A percentile compares a stretch with the other conserved stretches of the same genome.
Evolutionary conservation across 2,888 invertebrate species (phyloP).

Genomic region (Panopea generosa): DNA sequence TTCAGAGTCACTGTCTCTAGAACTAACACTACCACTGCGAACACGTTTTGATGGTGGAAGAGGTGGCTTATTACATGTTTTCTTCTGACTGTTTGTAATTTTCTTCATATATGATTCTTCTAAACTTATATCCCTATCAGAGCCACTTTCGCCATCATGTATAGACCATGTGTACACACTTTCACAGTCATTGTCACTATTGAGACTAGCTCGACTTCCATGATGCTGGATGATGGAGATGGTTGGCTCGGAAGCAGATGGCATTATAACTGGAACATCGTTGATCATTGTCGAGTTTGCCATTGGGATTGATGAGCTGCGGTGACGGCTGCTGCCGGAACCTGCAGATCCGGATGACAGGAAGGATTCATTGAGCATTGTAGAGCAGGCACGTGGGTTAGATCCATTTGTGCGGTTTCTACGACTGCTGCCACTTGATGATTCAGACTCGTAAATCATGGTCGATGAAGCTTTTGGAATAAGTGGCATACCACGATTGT

Average conservation of each 20-base stretch:
- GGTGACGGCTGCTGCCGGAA: conserved; percentile 52
- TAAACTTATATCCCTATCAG: conserved; percentile 66
- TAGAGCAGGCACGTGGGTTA: conserved; percentile 60
- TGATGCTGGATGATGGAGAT: conserved; percentile 31
- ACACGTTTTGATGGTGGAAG: conserved; percentile 62
- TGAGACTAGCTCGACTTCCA: conserved; percentile 35
- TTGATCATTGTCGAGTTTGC: conserved; percentile 62
- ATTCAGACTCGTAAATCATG: conserved; percentile 72
- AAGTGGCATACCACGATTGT: conserved; percentile 64
- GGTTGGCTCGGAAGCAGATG: conserved; percentile 38
- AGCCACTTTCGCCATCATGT: conserved; percentile 67
- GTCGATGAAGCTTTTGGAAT: conserved; percentile 77
- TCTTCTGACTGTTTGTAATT: conserved; percentile 50
- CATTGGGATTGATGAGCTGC: conserved; percentile 49
- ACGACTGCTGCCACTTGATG: conserved; percentile 64
- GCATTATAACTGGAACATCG: conserved; percentile 31
- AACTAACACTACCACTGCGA: conserved; percentile 60
- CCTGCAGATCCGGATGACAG: conserved; percentile 59
- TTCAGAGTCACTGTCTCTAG: conserved; percentile 59
- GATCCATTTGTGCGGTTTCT: conserved; percentile 52
- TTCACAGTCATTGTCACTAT: conserved; percentile 67
- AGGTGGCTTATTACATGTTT: conserved; percentile 55
- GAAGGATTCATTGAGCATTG: conserved; percentile 61
- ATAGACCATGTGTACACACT: conserved; percentile 78
- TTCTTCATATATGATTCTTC: conserved; percentile 74